Evolutionary conservation across 2,888 invertebrate genomes (phyloP).

Genomic region (Idaea dimidiata): DNA sequence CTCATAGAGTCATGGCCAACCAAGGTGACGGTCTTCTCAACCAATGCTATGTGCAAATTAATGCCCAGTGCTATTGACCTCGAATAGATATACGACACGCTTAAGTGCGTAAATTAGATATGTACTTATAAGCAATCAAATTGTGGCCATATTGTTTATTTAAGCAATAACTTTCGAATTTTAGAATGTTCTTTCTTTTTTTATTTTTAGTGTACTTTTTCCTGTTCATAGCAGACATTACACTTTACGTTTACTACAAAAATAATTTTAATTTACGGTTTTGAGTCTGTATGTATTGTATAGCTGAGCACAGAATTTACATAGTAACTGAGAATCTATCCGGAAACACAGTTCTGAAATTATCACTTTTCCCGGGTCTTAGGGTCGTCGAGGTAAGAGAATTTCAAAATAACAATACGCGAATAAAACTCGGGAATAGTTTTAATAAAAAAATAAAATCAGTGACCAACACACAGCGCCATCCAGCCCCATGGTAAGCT

Average conservation of each 20-base stretch:
- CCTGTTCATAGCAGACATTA: background rate
- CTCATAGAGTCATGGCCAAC: conserved; percentile 54
- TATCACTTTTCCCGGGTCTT: too few relatives aligned
- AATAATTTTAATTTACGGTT: background rate
- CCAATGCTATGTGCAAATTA: conserved; percentile 38
- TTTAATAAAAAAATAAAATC: too few relatives aligned
- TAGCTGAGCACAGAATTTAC: too few relatives aligned
- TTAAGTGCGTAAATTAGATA: background rate
- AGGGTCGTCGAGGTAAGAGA: too few relatives aligned
- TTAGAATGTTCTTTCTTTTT: background rate
- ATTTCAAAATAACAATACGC: too few relatives aligned
- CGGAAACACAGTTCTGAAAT: too few relatives aligned
- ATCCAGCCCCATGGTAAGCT: too few relatives aligned
- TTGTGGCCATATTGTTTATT: background rate
- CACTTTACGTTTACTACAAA: background rate
- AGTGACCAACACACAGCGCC: too few relatives aligned
- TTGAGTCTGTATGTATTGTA: background rate
- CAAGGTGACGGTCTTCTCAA: conserved; percentile 65
- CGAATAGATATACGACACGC: background rate
- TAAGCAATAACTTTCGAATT: conserved; percentile 1
- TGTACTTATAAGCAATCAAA: conserved; percentile 1
- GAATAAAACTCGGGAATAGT: too few relatives aligned
- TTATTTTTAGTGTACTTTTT: background rate
- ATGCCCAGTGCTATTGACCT: conserved; percentile 44
- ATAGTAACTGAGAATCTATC: too few relatives aligned